Percentiles rank a stretch among this genome's conserved stretches.
These are phyloP conservation scores for Mya arenaria DNA, from an alignment of 1,140 invertebrate species.

Conservation along the genomic window DNA sequence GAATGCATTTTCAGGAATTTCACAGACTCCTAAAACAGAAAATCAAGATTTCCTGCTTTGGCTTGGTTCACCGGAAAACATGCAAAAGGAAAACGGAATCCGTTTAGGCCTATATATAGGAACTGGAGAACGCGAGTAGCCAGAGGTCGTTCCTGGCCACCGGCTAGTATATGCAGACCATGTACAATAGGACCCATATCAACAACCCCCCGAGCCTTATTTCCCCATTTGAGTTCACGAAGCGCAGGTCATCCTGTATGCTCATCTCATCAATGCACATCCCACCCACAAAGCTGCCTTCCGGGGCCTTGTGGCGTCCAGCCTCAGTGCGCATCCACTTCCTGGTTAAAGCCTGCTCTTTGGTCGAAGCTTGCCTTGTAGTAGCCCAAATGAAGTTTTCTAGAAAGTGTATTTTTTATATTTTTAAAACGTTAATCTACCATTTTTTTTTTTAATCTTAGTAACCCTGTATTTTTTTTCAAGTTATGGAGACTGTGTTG, in stretches of 20 bases:
- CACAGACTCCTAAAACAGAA: constrained; percentile 23
- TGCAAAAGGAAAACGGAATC: constrained; percentile 46
- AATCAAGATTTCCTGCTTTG: not conserved
- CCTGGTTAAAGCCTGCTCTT: not conserved
- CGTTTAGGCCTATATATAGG: constrained; percentile 44
- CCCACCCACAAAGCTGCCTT: not conserved
- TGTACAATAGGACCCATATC: not conserved
- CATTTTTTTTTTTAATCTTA: too few relatives aligned
- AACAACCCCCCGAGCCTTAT: constrained; percentile 6
- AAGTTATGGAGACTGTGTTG: too few relatives aligned
- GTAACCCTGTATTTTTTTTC: too few relatives aligned
- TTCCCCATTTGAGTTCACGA: not conserved
- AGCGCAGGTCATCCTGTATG: constrained; percentile 24
- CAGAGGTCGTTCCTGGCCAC: not conserved
- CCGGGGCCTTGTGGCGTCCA: not conserved
- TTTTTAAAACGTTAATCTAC: too few relatives aligned
- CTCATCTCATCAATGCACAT: constrained; percentile 38
- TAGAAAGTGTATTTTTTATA: too few relatives aligned
- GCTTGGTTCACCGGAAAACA: constrained; percentile 13
- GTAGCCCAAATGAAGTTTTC: too few relatives aligned
- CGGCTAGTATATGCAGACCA: not conserved
- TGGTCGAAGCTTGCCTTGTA: too few relatives aligned
- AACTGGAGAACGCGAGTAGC: constrained; percentile 31
- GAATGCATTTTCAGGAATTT: not conserved
- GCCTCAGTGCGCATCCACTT: not conserved